These are phyloP conservation scores for Carettochelys insculpta DNA, from an alignment of 2,113 vertebrate genomes.

Conservation along the genomic window DNA sequence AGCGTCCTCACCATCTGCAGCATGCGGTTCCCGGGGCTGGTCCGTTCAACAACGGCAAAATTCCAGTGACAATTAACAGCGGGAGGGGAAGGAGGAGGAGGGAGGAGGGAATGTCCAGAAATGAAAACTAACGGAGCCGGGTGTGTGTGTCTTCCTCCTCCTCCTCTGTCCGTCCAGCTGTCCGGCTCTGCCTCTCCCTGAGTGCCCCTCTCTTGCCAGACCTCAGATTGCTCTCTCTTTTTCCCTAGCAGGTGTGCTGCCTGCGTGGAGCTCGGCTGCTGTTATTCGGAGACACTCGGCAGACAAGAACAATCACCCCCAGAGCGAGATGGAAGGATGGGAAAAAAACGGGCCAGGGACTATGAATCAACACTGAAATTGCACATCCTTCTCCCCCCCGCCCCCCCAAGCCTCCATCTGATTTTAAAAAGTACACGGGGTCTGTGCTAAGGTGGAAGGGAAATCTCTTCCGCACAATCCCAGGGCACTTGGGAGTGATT, in stretches of 20 bases:
- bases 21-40: conserved; percentile 82
- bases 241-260: conserved; percentile 38
- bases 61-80: background rate
- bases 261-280: background rate
- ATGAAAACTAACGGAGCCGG: background rate
- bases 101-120: background rate
- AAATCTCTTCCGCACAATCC: background rate
- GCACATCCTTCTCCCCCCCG: background rate
- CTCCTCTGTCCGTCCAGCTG: too few species aligned
- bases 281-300: conserved; percentile 10
- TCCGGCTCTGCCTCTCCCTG: background rate
- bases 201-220: background rate
- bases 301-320: conserved; percentile 35
- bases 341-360: background rate
- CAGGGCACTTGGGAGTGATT: background rate
- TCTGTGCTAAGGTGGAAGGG: background rate
- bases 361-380: background rate
- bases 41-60: conserved; percentile 24
- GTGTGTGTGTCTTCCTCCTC: background rate
- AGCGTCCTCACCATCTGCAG: conserved; percentile 98
- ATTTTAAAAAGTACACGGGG: background rate
- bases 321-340: background rate
- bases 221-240: background rate
- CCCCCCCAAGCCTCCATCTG: background rate
- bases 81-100: background rate